These are phyloP conservation scores for Caloenas nicobarica DNA, from an alignment of 2,113 vertebrate species.

Conservation along the genomic window DNA sequence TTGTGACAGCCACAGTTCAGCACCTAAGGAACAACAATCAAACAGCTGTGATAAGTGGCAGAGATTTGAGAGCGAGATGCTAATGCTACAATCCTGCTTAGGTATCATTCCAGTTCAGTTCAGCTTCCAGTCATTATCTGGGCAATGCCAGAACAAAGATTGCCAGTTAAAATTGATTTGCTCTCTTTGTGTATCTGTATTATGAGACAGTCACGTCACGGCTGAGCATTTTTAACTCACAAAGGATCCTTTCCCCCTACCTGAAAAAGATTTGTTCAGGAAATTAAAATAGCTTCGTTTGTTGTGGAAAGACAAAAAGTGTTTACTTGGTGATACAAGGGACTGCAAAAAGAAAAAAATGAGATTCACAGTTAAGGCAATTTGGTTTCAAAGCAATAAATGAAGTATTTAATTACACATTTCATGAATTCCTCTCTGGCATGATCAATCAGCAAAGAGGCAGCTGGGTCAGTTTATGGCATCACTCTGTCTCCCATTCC, in stretches of 20 bases:
- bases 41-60: neutral
- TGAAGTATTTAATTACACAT: slow-evolving; percentile 30
- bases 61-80: neutral
- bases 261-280: neutral
- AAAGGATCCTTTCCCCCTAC: neutral
- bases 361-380: neutral
- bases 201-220: neutral
- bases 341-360: neutral
- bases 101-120: neutral
- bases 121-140: neutral
- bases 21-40: fast-evolving
- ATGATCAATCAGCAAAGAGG: neutral
- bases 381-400: neutral
- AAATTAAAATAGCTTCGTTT: neutral
- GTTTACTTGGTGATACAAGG: neutral
- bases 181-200: neutral
- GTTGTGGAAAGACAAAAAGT: neutral
- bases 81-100: neutral
- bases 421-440: neutral
- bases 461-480: slow-evolving; percentile 5
- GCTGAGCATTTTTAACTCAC: neutral
- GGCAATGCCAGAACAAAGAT: neutral
- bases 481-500: neutral
- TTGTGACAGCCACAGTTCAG: neutral
- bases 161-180: neutral